phyloP scores from a whole-genome alignment of 2,888 invertebrate genomes.

The Epinotia brunnichana region DNA sequence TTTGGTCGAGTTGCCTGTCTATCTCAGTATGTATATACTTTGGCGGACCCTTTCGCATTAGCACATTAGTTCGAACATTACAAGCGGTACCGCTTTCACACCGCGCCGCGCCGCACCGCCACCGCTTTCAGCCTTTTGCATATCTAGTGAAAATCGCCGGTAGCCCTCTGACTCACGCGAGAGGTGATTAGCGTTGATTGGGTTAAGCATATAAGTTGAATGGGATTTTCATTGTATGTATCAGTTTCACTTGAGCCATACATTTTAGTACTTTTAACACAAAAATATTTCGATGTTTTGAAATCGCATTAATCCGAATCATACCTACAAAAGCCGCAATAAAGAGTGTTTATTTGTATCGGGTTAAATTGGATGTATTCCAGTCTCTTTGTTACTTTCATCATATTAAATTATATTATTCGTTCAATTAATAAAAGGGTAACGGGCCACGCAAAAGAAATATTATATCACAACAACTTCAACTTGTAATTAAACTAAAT shows the following conservation, averaged over 20 bases:
- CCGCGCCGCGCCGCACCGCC: too few relatives aligned
- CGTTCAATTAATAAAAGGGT: conserved; percentile 1
- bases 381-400: background rate
- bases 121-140: too few relatives aligned
- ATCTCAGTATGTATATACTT: too few relatives aligned
- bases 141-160: too few relatives aligned
- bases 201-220: background rate
- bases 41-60: too few relatives aligned
- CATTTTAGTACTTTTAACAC: background rate
- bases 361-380: conserved; percentile 22
- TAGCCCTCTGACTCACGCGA: too few relatives aligned
- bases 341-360: conserved; percentile 17
- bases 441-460: background rate
- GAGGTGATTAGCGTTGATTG: too few relatives aligned
- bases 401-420: background rate
- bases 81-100: too few relatives aligned
- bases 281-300: conserved; percentile 7
- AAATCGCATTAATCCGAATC: conserved; percentile 5
- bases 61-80: too few relatives aligned
- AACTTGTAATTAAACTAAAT: background rate
- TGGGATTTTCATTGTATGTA: background rate
- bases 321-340: conserved; percentile 7
- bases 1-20: too few relatives aligned
- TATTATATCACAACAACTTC: background rate
- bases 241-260: background rate